A percentile compares a stretch with the other conserved stretches of the same genome.
phyloP scores from a whole-genome alignment of 2,113 vertebrate species.

The Pluvialis apricaria region DNA sequence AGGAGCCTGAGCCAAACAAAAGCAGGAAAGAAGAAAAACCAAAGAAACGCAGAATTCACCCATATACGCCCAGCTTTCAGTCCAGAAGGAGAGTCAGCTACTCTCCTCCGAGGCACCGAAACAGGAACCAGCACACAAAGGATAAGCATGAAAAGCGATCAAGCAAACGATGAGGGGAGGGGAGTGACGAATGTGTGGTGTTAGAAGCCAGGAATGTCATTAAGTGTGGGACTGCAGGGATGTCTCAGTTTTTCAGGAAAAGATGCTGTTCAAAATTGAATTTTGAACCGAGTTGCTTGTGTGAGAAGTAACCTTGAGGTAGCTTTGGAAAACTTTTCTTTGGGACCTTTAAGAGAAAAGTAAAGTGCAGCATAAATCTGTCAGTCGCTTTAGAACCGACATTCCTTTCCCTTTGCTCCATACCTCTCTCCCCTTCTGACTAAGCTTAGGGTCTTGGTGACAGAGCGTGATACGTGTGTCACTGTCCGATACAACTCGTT shows the following conservation, averaged over 20 bases:
- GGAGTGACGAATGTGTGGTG: background rate
- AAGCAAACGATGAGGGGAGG: conserved; percentile 53
- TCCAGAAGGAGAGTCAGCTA: conserved; percentile 51
- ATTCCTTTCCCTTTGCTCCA: background rate
- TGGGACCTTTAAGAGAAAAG: conserved; percentile 11
- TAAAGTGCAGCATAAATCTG: background rate
- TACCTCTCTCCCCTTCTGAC: background rate
- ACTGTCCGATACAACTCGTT: background rate
- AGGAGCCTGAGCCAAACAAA: conserved; percentile 65
- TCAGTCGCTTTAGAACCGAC: background rate
- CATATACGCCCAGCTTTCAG: conserved; percentile 66
- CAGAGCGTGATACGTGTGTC: background rate
- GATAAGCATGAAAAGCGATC: conserved; percentile 65
- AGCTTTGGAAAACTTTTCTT: background rate
- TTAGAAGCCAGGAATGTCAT: background rate
- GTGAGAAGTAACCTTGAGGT: background rate
- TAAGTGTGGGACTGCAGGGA: background rate
- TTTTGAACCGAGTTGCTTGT: background rate
- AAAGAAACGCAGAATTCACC: conserved; percentile 70
- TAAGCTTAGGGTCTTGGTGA: background rate
- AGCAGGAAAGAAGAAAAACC: conserved; percentile 69
- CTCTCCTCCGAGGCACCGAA: conserved; percentile 68
- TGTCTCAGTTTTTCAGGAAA: background rate
- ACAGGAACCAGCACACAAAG: conserved; percentile 54
- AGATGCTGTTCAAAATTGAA: background rate